A percentile compares a stretch with the other conserved stretches of the same genome.
Evolutionary conservation across 2,888 invertebrate genomes (phyloP).

Genomic region (Eupithecia exiguata): DNA sequence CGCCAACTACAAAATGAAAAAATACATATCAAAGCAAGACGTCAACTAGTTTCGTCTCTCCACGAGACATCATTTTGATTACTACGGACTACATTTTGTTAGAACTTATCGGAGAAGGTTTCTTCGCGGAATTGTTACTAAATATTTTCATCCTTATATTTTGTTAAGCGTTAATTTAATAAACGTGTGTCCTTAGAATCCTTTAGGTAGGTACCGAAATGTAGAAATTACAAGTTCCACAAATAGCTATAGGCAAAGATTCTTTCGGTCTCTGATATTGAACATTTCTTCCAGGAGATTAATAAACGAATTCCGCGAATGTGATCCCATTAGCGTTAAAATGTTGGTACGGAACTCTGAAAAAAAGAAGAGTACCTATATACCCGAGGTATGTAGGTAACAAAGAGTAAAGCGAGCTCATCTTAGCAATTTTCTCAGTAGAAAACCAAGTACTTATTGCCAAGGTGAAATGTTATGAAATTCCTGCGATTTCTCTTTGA

Average conservation of each 20-base stretch:
- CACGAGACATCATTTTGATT: no score
- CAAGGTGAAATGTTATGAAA: background rate
- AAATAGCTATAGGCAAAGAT: background rate
- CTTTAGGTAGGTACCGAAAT: background rate
- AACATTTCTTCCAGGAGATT: background rate
- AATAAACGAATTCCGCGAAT: background rate
- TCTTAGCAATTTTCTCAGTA: constrained; percentile 9
- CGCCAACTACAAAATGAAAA: no score
- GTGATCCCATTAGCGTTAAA: background rate
- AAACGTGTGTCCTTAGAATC: no score
- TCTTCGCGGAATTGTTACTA: no score
- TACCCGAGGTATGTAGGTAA: no score
- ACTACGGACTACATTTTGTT: no score
- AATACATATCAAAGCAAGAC: no score
- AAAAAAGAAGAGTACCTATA: background rate
- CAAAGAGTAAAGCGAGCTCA: background rate
- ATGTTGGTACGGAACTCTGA: background rate
- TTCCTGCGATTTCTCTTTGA: constrained; percentile 7
- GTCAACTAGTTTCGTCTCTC: no score
- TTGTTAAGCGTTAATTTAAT: no score
- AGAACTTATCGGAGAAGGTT: no score
- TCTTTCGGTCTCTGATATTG: no score
- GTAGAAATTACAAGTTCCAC: background rate
- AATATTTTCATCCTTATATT: no score
- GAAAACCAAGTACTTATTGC: background rate